Conservation (phyloP, 2,888 invertebrate species). For the Automeris io region DNA sequence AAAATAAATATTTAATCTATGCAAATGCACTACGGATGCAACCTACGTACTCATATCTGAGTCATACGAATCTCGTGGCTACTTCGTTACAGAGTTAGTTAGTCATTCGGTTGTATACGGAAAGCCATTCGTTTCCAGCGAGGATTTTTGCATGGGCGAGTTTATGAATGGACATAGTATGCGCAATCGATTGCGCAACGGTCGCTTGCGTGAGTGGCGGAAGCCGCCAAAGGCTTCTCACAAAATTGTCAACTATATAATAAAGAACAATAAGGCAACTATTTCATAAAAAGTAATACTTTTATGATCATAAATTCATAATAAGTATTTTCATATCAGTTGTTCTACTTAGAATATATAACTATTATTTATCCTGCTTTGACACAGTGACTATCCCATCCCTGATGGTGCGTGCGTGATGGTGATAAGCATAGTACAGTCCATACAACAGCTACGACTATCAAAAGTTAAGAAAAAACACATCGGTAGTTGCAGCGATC, state of each 20-base stretch:
- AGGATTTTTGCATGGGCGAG: constrained; percentile 35
- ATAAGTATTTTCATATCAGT: too few relatives aligned
- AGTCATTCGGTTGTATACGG: constrained; percentile 3
- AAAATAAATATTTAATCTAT: not conserved
- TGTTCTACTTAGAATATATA: too few relatives aligned
- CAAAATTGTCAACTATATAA: constrained; percentile 14
- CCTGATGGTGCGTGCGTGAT: too few relatives aligned
- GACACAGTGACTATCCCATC: too few relatives aligned
- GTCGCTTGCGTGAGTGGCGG: constrained; percentile 33
- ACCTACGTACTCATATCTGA: not conserved
- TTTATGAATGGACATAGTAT: constrained; percentile 40
- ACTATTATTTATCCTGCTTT: too few relatives aligned
- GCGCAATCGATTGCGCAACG: constrained; percentile 49
- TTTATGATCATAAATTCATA: too few relatives aligned
- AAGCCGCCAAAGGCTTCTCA: constrained; percentile 44
- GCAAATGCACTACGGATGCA: not conserved
- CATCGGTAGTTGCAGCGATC: too few relatives aligned
- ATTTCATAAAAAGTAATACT: too few relatives aligned
- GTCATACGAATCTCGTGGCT: not conserved
- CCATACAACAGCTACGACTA: too few relatives aligned
- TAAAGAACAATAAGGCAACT: not conserved
- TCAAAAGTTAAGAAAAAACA: too few relatives aligned
- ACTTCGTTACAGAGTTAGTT: constrained; percentile 3
- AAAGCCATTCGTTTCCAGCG: constrained; percentile 3
- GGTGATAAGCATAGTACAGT: too few relatives aligned